Conservation (phyloP, 2,888 invertebrate species). For the Nezara viridula region DNA sequence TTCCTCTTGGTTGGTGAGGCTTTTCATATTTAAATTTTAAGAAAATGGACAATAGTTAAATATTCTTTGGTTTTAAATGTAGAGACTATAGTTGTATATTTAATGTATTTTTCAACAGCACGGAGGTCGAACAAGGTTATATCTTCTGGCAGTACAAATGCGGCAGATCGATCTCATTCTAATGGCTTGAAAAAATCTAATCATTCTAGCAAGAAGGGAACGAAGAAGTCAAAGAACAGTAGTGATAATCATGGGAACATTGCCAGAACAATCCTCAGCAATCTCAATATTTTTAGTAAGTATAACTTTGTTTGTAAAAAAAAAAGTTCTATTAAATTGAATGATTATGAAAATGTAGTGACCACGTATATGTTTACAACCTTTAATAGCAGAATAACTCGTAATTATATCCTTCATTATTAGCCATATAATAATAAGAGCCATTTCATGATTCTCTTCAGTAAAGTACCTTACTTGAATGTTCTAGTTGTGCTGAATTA, state of each 20-base stretch:
- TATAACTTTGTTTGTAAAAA: background rate
- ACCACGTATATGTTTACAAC: no score
- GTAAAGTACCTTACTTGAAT: no score
- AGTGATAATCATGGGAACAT: conserved; percentile 76
- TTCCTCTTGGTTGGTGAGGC: no score
- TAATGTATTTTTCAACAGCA: conserved; percentile 1
- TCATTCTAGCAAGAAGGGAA: conserved; percentile 69
- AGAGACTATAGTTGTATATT: background rate
- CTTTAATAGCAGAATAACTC: no score
- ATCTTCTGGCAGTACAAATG: conserved; percentile 14
- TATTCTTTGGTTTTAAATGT: background rate
- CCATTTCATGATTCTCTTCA: no score
- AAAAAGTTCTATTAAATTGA: no score
- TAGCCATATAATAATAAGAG: no score
- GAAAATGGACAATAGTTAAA: background rate
- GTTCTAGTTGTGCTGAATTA: no score
- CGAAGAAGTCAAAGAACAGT: conserved; percentile 70
- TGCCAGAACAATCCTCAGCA: conserved; percentile 83
- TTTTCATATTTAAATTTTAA: background rate
- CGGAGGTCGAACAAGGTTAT: conserved; percentile 17
- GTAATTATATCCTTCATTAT: no score
- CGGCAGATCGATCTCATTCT: background rate
- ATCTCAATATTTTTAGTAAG: conserved; percentile 86
- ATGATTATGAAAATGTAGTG: no score
- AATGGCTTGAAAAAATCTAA: conserved; percentile 51